Evolutionary conservation across 2,797 vertebrate genomes (phyloP).

Genomic region (Eulemur mongoz): DNA sequence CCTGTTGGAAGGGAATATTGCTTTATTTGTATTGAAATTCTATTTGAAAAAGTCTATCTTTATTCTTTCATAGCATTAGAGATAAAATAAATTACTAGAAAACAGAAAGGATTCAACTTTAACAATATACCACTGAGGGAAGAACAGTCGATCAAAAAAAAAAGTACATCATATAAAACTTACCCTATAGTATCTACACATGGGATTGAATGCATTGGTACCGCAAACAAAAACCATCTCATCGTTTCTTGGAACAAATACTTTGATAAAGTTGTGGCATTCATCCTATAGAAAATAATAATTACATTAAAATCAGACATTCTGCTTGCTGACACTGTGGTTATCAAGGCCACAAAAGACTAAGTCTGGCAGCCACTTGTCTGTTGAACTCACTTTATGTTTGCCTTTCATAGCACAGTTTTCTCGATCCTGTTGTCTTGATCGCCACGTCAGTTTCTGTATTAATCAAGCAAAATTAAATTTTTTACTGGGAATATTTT

Average conservation of each 20-base stretch:
- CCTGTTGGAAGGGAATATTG: constrained; percentile 67
- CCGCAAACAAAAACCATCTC: constrained; percentile 99
- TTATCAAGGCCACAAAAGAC: not conserved
- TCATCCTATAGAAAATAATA: constrained; percentile 91
- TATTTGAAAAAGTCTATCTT: constrained; percentile 72
- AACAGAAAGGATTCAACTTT: not conserved
- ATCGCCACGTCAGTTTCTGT: constrained; percentile 98
- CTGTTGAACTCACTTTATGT: constrained; percentile 92
- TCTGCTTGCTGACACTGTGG: not conserved
- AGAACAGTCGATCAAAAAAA: constrained; percentile 28
- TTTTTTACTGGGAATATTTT: not conserved
- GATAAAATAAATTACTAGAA: constrained; percentile 61
- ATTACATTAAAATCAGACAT: constrained; percentile 31
- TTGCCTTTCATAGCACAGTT: constrained; percentile 99
- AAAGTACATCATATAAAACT: constrained; percentile 69
- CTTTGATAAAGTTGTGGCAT: constrained; percentile 99
- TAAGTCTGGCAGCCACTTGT: rapidly evolving
- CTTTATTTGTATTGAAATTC: constrained; percentile 77
- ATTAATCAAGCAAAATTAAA: constrained; percentile 75
- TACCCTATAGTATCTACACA: constrained; percentile 99
- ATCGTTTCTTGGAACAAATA: constrained; percentile 97
- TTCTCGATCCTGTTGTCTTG: constrained; percentile 94
- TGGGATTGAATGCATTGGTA: constrained; percentile 98
- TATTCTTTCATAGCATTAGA: constrained; percentile 62
- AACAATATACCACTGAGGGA: not conserved